Evolutionary conservation across 64 coral and sea anemone species (phyloP).

Genomic region (Trachythela sp.): DNA sequence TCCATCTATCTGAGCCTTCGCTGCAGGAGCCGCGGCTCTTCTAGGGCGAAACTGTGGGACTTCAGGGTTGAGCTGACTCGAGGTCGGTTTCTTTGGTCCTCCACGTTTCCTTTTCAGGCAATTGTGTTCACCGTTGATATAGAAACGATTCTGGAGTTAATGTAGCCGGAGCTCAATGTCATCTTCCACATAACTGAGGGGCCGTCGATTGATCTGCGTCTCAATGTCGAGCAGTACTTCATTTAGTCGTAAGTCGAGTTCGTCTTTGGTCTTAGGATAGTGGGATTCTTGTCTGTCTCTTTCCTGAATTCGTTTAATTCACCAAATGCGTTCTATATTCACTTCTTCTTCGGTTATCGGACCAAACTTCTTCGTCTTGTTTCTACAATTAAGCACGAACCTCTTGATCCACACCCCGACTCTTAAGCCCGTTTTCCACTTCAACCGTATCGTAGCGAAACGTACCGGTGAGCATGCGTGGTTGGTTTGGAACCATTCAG

Average conservation of each 20-base stretch:
- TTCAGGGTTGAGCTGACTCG: conserved; percentile 21
- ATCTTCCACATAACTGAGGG: conserved; percentile 44
- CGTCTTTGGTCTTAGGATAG: conserved; percentile 10
- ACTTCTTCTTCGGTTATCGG: conserved; percentile 9
- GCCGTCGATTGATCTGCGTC: conserved; percentile 46
- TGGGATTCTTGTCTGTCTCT: neutral
- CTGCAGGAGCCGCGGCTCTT: conserved; percentile 32
- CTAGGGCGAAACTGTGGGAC: conserved; percentile 25
- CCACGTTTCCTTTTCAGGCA: conserved; percentile 31
- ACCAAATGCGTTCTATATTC: neutral
- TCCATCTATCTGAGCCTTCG: conserved; percentile 11
- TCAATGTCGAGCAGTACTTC: neutral
- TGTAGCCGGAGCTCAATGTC: conserved; percentile 38
- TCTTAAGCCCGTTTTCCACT: neutral
- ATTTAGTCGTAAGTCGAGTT: conserved; percentile 27
- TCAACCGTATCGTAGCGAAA: too few relatives aligned
- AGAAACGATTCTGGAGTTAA: too few relatives aligned
- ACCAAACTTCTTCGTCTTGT: neutral
- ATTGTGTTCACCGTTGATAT: conserved; percentile 32
- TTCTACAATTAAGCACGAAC: conserved; percentile 30
- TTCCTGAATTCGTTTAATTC: conserved; percentile 31
- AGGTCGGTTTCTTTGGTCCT: neutral
- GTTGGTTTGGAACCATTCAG: neutral
- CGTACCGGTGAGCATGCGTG: neutral
- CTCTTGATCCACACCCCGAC: conserved; percentile 11